Conservation (phyloP, 1,140 invertebrate genomes). For the Bombus soroeensis region DNA sequence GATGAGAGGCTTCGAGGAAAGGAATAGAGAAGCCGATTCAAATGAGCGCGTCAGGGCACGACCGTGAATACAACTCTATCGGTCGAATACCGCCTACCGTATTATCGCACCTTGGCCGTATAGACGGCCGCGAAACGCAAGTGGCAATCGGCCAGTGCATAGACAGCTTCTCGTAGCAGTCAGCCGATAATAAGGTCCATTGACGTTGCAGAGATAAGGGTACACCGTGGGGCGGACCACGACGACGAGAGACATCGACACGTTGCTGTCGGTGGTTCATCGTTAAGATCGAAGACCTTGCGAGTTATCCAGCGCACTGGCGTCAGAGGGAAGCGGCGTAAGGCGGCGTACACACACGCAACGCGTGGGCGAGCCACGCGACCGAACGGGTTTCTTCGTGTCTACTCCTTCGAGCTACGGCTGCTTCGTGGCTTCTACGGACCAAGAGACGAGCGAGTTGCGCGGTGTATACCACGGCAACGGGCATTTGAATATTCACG, state of each 20-base stretch:
- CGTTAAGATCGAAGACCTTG: constrained; percentile 58
- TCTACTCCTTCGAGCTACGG: constrained; percentile 42
- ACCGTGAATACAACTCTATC: constrained; percentile 44
- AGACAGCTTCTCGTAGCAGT: constrained; percentile 21
- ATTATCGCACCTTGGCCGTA: constrained; percentile 41
- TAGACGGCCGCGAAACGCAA: constrained; percentile 28
- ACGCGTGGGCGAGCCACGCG: constrained; percentile 77
- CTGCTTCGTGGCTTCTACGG: constrained; percentile 59
- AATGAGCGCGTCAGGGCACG: constrained; percentile 30
- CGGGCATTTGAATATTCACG: constrained; percentile 59
- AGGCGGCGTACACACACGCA: constrained; percentile 64
- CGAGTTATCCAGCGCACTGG: constrained; percentile 27
- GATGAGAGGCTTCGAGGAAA: not conserved
- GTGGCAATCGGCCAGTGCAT: constrained; percentile 38
- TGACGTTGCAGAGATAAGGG: constrained; percentile 41
- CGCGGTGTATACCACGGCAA: not conserved
- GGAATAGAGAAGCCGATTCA: constrained; percentile 33
- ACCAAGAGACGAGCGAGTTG: constrained; percentile 37
- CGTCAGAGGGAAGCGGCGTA: constrained; percentile 36
- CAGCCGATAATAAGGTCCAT: constrained; percentile 53
- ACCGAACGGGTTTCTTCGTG: constrained; percentile 74
- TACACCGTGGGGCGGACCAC: not conserved
- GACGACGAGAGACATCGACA: constrained; percentile 25
- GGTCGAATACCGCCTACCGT: constrained; percentile 38
- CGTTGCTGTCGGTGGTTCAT: constrained; percentile 49